Evolutionary conservation across 2,797 vertebrate genomes (phyloP).

Genomic region (Eurystomus glaucurus): DNA sequence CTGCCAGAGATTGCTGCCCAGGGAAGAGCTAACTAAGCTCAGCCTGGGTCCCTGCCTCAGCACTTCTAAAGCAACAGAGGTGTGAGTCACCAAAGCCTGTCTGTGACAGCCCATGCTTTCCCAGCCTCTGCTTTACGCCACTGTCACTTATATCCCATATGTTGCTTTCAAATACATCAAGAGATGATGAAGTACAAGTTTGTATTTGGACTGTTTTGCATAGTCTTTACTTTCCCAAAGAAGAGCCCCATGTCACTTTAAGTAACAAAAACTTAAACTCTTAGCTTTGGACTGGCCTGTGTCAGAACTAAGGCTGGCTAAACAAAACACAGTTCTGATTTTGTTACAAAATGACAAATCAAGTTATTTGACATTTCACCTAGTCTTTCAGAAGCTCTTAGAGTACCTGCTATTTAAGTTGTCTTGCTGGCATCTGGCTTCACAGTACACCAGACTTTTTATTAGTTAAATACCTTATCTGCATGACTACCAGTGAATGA

Average conservation of each 20-base stretch:
- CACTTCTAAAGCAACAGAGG: background rate
- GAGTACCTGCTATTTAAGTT: background rate
- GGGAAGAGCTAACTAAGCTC: background rate
- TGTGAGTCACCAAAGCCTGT: background rate
- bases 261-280: background rate
- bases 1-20: background rate
- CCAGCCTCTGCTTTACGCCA: background rate
- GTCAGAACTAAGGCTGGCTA: background rate
- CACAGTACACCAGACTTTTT: conserved; percentile 13
- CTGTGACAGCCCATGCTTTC: background rate
- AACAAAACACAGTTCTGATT: background rate
- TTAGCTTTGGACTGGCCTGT: background rate
- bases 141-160: background rate
- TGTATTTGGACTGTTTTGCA: background rate
- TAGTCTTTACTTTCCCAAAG: background rate
- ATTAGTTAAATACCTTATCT: conserved; percentile 28
- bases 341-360: background rate
- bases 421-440: conserved; percentile 22
- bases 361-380: background rate
- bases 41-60: background rate
- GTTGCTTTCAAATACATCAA: background rate
- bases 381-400: background rate
- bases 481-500: background rate
- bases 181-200: background rate
- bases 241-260: background rate